A percentile compares a stretch with the other conserved stretches of the same genome.
These are phyloP conservation scores for Hemiscyllium ocellatum DNA, from an alignment of 2,113 vertebrate genomes.

Conservation along the genomic window DNA sequence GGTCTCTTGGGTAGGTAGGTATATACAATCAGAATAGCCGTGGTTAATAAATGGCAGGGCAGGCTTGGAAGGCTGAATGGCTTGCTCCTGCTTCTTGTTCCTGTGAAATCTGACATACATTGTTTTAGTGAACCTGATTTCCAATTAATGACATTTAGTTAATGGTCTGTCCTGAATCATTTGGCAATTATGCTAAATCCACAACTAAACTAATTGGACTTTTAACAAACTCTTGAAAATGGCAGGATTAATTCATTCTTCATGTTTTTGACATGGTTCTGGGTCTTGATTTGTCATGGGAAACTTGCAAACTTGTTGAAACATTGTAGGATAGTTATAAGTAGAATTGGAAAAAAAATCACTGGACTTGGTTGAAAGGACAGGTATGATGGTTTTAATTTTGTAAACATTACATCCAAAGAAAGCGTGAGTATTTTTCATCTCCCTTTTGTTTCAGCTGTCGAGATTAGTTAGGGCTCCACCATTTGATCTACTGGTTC, in stretches of 20 bases:
- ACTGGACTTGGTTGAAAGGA: background rate
- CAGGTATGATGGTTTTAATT: background rate
- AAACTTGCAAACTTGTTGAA: background rate
- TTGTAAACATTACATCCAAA: conserved; percentile 26
- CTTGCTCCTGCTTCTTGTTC: too few species aligned
- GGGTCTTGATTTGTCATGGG: background rate
- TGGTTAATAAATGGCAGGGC: too few species aligned
- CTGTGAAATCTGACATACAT: background rate
- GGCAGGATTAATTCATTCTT: background rate
- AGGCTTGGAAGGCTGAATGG: too few species aligned
- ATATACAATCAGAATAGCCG: too few species aligned
- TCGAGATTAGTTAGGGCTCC: background rate
- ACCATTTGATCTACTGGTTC: background rate
- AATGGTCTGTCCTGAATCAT: background rate
- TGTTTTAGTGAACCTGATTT: background rate
- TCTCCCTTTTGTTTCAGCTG: background rate
- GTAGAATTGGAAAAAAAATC: background rate
- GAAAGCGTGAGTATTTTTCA: background rate
- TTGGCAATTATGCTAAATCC: background rate
- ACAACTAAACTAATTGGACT: background rate
- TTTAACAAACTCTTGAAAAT: background rate
- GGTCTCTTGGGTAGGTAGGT: too few species aligned
- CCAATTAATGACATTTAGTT: background rate
- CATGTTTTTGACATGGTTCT: background rate
- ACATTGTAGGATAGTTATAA: background rate